phyloP scores from a whole-genome alignment of 2,888 invertebrate species.

The Isoperla grammatica region DNA sequence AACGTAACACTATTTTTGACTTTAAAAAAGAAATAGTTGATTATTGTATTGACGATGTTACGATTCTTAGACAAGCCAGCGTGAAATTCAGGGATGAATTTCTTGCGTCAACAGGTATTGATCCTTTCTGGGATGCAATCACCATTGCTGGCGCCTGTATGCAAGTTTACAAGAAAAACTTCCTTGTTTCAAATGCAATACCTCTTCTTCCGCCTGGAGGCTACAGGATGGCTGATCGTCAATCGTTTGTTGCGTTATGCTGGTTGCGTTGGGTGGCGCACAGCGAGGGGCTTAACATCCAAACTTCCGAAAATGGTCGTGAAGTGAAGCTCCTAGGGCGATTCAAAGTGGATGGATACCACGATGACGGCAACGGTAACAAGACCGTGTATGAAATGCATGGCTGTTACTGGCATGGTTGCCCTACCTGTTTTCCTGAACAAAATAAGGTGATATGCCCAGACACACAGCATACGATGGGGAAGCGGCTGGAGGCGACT shows the following conservation, averaged over 20 bases:
- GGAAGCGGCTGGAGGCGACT: too few relatives aligned
- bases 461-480: too few relatives aligned
- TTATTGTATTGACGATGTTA: not conserved
- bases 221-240: conserved; percentile 13
- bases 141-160: conserved; percentile 23
- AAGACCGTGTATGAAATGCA: conserved; percentile 29
- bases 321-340: conserved; percentile 25
- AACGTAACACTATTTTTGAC: not conserved
- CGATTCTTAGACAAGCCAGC: not conserved
- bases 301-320: conserved; percentile 14
- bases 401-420: conserved; percentile 33
- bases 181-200: conserved; percentile 13
- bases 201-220: conserved; percentile 21
- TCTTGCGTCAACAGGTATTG: not conserved
- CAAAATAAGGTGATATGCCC: not conserved
- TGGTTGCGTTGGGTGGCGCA: conserved; percentile 8
- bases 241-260: conserved; percentile 6
- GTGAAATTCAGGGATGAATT: not conserved
- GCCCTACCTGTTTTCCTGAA: conserved; percentile 24
- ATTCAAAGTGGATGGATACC: conserved; percentile 27
- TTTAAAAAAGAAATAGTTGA: not conserved
- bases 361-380: not conserved
- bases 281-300: not conserved
- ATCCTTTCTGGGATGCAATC: conserved; percentile 17
- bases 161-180: conserved; percentile 17